phyloP scores from a whole-genome alignment of 1,140 invertebrate species.

The Centruroides vittatus region DNA sequence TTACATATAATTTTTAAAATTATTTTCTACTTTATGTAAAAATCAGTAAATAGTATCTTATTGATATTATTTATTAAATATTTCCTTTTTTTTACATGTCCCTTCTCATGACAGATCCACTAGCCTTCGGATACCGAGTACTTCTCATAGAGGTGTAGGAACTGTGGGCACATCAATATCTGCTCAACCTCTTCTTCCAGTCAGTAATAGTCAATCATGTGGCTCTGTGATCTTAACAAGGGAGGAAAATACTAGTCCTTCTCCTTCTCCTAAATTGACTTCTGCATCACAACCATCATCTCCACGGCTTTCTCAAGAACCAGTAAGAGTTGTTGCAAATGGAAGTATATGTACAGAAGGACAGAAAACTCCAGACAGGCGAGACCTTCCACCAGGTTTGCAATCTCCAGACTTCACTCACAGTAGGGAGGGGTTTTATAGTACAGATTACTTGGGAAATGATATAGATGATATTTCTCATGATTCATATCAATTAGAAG shows the following conservation, averaged over 20 bases:
- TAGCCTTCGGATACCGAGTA: conserved; percentile 20
- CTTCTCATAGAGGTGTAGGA: conserved; percentile 20
- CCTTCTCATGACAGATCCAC: conserved; percentile 9
- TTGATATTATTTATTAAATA: no score
- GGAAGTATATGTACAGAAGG: conserved; percentile 11
- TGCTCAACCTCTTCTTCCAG: conserved; percentile 24
- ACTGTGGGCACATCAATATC: conserved; percentile 21
- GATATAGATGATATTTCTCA: conserved; percentile 30
- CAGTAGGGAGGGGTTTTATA: conserved; percentile 24
- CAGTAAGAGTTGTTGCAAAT: conserved; percentile 9
- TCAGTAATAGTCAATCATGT: conserved; percentile 22
- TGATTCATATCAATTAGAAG: conserved; percentile 28
- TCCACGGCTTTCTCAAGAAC: conserved; percentile 11
- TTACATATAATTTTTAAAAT: no score
- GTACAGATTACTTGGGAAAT: conserved; percentile 28
- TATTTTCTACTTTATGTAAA: no score
- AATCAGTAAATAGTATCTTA: no score
- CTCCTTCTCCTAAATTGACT: conserved; percentile 5
- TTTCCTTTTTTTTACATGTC: background rate
- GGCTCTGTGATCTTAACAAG: conserved; percentile 17
- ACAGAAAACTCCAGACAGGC: conserved; percentile 6
- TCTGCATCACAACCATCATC: conserved; percentile 15
- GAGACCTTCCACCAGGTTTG: conserved; percentile 18
- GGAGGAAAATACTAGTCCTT: conserved; percentile 3
- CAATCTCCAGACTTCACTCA: conserved; percentile 15